phyloP scores from a whole-genome alignment of 2,888 invertebrate species.

The Drosophila lutescens region DNA sequence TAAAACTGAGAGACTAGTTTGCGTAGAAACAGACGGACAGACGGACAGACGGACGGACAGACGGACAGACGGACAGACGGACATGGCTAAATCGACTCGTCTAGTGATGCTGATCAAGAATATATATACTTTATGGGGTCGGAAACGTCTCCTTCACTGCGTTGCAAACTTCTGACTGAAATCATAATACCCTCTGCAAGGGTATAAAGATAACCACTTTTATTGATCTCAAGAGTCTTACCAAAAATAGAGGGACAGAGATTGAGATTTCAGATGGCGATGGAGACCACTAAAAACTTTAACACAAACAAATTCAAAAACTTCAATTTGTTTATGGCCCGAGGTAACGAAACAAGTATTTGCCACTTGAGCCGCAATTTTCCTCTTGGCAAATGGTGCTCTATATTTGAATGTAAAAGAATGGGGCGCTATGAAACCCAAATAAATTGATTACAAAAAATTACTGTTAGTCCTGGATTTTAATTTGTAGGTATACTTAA shows the following conservation, averaged over 20 bases:
- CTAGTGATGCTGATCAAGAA: no score
- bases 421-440: neutral
- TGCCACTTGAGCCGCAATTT: slow-evolving; percentile 2
- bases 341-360: slow-evolving; percentile 12
- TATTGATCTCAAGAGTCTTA: slow-evolving; percentile 10
- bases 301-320: neutral
- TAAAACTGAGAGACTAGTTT: no score
- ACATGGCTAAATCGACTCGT: no score
- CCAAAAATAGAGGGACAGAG: neutral
- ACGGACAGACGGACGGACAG: no score
- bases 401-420: neutral
- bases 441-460: neutral
- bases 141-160: no score
- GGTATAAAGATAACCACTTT: slow-evolving; percentile 14
- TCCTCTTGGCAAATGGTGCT: neutral
- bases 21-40: no score
- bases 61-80: no score
- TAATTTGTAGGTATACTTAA: no score
- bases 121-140: no score
- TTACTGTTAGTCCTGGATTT: no score
- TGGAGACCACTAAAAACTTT: slow-evolving; percentile 10
- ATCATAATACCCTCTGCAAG: no score
- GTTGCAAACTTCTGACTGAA: no score
- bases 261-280: neutral
- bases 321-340: slow-evolving; percentile 10